Evolutionary conservation across 2,888 invertebrate genomes (phyloP).

Genomic region (Iphiclides podalirius): DNA sequence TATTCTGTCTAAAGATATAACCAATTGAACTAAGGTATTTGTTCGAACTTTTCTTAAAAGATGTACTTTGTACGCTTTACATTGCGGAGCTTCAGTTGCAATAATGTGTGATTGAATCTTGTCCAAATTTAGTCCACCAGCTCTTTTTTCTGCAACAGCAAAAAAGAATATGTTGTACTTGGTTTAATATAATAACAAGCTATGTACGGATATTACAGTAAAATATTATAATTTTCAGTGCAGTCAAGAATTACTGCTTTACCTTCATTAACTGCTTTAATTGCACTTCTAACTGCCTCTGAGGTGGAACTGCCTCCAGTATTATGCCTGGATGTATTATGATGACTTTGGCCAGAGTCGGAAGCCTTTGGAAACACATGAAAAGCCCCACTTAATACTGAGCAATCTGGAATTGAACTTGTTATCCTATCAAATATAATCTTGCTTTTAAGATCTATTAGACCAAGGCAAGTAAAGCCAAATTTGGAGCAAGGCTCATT

Average conservation of each 20-base stretch:
- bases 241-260: too few species aligned
- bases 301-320: constrained; percentile 71
- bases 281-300: constrained; percentile 59
- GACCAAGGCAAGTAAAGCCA: constrained; percentile 92
- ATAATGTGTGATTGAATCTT: constrained; percentile 85
- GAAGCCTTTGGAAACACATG: constrained; percentile 57
- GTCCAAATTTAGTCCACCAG: constrained; percentile 73
- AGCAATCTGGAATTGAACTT: constrained; percentile 62
- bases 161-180: background rate
- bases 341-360: constrained; percentile 58
- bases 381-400: constrained; percentile 51
- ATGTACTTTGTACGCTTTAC: constrained; percentile 89
- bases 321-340: constrained; percentile 57
- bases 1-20: constrained; percentile 93
- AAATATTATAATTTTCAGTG: too few species aligned
- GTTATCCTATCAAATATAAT: constrained; percentile 45
- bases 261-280: constrained; percentile 73
- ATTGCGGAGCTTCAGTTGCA: constrained; percentile 92
- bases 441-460: constrained; percentile 86
- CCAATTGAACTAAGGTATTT: constrained; percentile 91
- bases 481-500: constrained; percentile 95
- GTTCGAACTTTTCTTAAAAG: constrained; percentile 89
- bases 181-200: too few species aligned
- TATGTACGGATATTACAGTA: too few species aligned
- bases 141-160: constrained; percentile 41